phyloP scores from a whole-genome alignment of 2,797 vertebrate species.

The Sciurus carolinensis region DNA sequence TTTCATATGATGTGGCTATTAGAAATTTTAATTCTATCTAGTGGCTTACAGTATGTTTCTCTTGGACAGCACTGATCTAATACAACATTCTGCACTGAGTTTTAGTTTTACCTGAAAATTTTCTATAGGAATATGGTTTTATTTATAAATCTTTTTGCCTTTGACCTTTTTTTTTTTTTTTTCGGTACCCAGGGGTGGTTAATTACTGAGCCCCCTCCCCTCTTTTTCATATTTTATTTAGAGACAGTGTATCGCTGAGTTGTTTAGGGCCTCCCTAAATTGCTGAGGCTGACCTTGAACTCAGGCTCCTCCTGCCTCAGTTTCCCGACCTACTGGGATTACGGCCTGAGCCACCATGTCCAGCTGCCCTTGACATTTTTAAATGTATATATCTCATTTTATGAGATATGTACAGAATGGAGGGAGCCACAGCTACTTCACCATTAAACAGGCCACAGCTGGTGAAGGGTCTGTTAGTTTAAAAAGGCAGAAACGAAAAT shows the following conservation, averaged over 20 bases:
- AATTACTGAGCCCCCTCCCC: no score
- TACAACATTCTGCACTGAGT: constrained; percentile 15
- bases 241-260: no score
- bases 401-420: not conserved
- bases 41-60: not conserved
- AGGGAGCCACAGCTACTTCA: not conserved
- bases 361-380: not conserved
- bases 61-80: not conserved
- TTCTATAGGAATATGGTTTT: constrained; percentile 30
- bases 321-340: no score
- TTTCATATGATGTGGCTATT: no score
- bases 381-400: not conserved
- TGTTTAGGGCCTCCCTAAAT: no score
- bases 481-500: constrained; percentile 42
- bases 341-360: fast-evolving
- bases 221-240: no score
- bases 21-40: constrained; percentile 45
- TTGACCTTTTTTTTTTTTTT: not conserved
- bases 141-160: not conserved
- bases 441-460: constrained; percentile 6
- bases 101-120: constrained; percentile 36
- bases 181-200: no score
- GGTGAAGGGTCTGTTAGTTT: constrained; percentile 25
- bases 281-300: no score
- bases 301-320: no score